Evolutionary conservation across 2,888 invertebrate genomes (phyloP), one percentile per base, ranked within the genome.

Genomic region (Noctuana brunneofusca): DNA sequence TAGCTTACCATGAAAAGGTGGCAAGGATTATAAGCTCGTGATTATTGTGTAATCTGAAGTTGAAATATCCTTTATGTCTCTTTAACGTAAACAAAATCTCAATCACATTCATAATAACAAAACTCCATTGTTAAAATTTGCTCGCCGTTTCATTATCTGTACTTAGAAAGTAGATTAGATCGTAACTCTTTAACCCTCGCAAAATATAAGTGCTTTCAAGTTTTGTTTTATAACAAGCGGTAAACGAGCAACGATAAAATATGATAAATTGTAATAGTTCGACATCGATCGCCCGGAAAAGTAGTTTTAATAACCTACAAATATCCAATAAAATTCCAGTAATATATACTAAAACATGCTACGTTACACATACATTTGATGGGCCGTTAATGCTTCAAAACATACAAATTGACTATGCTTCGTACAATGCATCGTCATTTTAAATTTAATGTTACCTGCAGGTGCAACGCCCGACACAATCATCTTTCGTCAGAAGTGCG

Each of bases 81-180:
- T 20, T 22, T 18, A 35, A 20, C 1, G 12, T 38, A 30, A 38
- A 20, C 20, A 38, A 53, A 12, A 38, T 35, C 27, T 49, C 18
- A 12, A 27, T 49, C 22, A 49, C 49, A 12, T 49, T 38, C 1
- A 22, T n/a, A 20, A 20, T 12, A 53, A 38, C 38, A 8, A 20
- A 20, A 38, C 38, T 38, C 18, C 22, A 3, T 38, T 38, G 20
- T 18, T 52, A 52, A 53, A 53, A 8, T 32, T 35, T 30, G 20
- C 20, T 35, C 18, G 30, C 16, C 6, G 53, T 53, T 18, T 41
- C n/a, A 54, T 43, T 54, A 54, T 53, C 35, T 54, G n/a, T 54
- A 22, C 24, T 54, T 38, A 54, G 54, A 38, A 54, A 22, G 20
- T n/a, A 24, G 24, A 54, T 54, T 54, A 41, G 18, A 54, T 54